Conservation (phyloP, 2,888 invertebrate genomes). For the Aquatica leii region DNA sequence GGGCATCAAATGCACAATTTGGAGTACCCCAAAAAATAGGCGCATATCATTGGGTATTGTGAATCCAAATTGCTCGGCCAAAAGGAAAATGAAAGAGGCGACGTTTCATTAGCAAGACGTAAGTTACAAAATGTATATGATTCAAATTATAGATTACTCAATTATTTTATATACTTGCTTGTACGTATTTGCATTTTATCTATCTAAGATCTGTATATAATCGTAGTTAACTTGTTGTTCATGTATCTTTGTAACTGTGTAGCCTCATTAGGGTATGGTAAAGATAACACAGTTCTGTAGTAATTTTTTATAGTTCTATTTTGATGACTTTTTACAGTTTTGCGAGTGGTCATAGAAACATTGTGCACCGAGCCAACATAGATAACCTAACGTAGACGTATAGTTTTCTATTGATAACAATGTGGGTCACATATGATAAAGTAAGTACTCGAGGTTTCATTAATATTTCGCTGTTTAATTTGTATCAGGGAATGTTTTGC, state of each 20-base stretch:
- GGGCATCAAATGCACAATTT: constrained; percentile 21
- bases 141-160: constrained; percentile 59
- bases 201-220: constrained; percentile 59
- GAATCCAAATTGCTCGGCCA: constrained; percentile 17
- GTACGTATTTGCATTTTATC: constrained; percentile 60
- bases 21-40: constrained; percentile 20
- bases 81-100: constrained; percentile 22
- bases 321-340: constrained; percentile 44
- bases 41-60: constrained; percentile 32
- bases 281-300: constrained; percentile 40
- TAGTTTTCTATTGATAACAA: constrained; percentile 9
- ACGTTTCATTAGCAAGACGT: constrained; percentile 46
- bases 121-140: constrained; percentile 63
- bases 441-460: not conserved
- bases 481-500: constrained; percentile 11
- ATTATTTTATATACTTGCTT: constrained; percentile 64
- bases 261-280: constrained; percentile 40
- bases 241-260: constrained; percentile 51
- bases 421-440: constrained; percentile 13
- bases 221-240: constrained; percentile 55
- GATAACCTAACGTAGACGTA: constrained; percentile 14
- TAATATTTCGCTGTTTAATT: not conserved
- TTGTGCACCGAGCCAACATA: constrained; percentile 19
- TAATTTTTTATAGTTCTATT: constrained; percentile 51
- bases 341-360: constrained; percentile 42